phyloP scores from a whole-genome alignment of 2,888 invertebrate genomes.

The Drosophila cracens region DNA sequence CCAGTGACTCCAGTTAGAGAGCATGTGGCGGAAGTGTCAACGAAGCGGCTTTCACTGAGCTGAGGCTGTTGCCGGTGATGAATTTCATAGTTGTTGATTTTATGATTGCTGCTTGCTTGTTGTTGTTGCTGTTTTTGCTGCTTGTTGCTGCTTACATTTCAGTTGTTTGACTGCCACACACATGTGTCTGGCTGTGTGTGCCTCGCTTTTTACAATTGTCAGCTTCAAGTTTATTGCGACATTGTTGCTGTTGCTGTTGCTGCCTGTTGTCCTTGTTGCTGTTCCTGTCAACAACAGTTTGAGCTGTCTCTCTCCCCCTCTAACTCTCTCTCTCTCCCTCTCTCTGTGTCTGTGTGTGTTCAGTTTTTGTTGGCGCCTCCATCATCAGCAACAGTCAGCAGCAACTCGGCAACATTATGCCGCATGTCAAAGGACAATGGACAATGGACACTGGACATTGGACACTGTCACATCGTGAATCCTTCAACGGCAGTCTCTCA shows the following conservation, averaged over 20 bases:
- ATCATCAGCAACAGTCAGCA: slow-evolving; percentile 47
- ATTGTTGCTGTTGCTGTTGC: slow-evolving; percentile 51
- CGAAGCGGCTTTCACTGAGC: slow-evolving; percentile 66
- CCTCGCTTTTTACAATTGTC: slow-evolving; percentile 71
- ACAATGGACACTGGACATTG: slow-evolving; percentile 11
- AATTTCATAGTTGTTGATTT: slow-evolving; percentile 84
- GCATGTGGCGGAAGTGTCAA: slow-evolving; percentile 72
- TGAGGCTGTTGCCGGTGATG: slow-evolving; percentile 73
- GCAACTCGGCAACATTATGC: slow-evolving; percentile 67
- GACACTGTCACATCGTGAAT: slow-evolving; percentile 85
- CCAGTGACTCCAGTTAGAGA: slow-evolving; percentile 59
- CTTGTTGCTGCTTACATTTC: slow-evolving; percentile 53
- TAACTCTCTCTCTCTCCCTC: slow-evolving; percentile 16
- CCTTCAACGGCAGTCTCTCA: slow-evolving; percentile 77
- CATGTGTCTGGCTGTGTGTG: slow-evolving; percentile 22
- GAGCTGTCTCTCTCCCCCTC: slow-evolving; percentile 58
- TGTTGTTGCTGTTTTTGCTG: slow-evolving; percentile 41
- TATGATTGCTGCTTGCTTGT: slow-evolving; percentile 75
- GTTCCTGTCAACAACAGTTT: slow-evolving; percentile 77
- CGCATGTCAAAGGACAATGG: slow-evolving; percentile 67
- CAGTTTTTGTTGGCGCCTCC: slow-evolving; percentile 54
- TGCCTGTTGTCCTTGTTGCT: slow-evolving; percentile 57
- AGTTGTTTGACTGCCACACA: slow-evolving; percentile 44
- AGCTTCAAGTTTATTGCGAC: slow-evolving; percentile 74
- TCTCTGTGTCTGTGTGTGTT: slow-evolving; percentile 19